phyloP scores from a whole-genome alignment of 2,113 vertebrate genomes.

The Hypocryptadius cinnamomeus region DNA sequence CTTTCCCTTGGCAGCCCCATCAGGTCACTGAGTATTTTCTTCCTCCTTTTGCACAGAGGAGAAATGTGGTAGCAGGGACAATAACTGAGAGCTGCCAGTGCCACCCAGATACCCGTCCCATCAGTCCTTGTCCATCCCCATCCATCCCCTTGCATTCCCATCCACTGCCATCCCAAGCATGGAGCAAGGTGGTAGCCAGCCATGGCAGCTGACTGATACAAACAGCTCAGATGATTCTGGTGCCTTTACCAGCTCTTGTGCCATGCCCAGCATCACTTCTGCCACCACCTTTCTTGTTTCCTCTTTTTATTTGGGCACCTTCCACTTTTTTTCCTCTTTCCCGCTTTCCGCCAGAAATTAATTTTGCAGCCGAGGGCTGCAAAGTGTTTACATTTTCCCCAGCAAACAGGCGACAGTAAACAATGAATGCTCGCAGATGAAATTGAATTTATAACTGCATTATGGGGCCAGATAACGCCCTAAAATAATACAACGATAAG shows the following conservation, averaged over 20 bases:
- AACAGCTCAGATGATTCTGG: not conserved
- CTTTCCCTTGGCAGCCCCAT: slow-evolving; percentile 76
- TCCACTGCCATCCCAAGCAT: not conserved
- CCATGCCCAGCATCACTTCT: fast-evolving
- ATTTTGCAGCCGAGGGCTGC: slow-evolving; percentile 80
- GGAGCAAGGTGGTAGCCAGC: not conserved
- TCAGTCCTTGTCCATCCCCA: not conserved
- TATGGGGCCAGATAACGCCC: slow-evolving; percentile 92
- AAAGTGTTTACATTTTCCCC: slow-evolving; percentile 88
- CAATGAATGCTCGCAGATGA: slow-evolving; percentile 86
- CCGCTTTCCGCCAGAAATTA: slow-evolving; percentile 78
- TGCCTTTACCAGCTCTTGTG: not conserved
- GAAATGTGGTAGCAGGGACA: not conserved
- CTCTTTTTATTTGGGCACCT: not conserved
- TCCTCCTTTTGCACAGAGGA: not conserved
- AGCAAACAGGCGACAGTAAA: slow-evolving; percentile 96
- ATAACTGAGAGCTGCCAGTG: not conserved
- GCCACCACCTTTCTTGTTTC: not conserved
- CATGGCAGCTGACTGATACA: not conserved
- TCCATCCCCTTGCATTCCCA: not conserved
- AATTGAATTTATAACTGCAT: slow-evolving; percentile 97
- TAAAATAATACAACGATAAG: slow-evolving; percentile 98
- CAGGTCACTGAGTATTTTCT: slow-evolving; percentile 47
- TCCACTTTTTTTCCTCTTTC: slow-evolving; percentile 49
- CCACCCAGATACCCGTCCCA: not conserved